Percentiles rank a stretch among this genome's conserved stretches.
Conservation (phyloP, 2,113 vertebrate genomes). For the Chiloscyllium plagiosum region DNA sequence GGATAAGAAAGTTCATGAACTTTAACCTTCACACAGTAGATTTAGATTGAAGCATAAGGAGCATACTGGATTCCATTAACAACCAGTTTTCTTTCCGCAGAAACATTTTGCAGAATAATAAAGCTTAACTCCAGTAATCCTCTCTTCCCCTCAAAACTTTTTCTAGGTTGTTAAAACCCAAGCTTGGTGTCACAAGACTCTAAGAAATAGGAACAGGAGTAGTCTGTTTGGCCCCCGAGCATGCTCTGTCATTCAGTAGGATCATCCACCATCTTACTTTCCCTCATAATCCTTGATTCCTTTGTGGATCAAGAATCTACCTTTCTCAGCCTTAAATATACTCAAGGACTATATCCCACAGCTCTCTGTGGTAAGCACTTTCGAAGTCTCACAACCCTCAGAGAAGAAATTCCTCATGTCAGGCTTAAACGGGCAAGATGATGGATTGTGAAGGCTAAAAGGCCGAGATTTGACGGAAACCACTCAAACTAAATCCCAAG, state of each 20-base stretch:
- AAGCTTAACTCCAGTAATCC: not conserved
- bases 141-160: not conserved
- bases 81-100: not conserved
- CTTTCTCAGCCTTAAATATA: too few species aligned
- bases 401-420: too few species aligned
- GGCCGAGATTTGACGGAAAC: not conserved
- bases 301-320: too few species aligned
- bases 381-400: too few species aligned
- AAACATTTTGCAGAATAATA: not conserved
- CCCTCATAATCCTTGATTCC: too few species aligned
- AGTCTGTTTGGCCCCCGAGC: too few species aligned
- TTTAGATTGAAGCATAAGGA: not conserved
- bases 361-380: too few species aligned
- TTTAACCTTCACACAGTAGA: not conserved
- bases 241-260: too few species aligned
- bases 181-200: not conserved
- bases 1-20: not conserved
- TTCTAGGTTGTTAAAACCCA: not conserved
- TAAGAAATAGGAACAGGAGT: too few species aligned
- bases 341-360: not conserved
- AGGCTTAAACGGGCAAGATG: not conserved
- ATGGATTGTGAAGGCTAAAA: not conserved
- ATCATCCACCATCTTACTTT: too few species aligned
- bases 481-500: not conserved
- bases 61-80: not conserved